Percentiles rank a stretch among this genome's conserved stretches.
Conservation (phyloP, 2,113 vertebrate species). For the Actinemys pallida region DNA sequence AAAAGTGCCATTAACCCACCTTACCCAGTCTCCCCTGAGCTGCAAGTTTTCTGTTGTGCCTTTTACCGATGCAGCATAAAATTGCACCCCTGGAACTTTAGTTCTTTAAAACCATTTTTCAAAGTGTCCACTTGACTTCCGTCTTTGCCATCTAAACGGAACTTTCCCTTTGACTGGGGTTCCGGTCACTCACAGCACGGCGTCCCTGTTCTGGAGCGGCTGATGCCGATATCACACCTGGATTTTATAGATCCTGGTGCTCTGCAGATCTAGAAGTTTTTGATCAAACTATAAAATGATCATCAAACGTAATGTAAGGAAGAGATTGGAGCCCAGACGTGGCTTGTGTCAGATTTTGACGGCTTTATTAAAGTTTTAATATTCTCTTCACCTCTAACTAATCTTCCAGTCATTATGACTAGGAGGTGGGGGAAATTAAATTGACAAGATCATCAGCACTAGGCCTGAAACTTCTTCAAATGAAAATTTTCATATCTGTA, state of each 20-base stretch:
- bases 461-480: not conserved
- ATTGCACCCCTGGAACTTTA: not conserved
- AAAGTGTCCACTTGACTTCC: not conserved
- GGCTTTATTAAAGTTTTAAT: conserved; percentile 57
- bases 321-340: conserved; percentile 10
- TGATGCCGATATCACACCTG: accelerated
- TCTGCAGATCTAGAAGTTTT: not conserved
- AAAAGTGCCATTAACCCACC: not conserved
- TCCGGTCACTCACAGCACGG: accelerated
- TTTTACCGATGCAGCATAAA: not conserved
- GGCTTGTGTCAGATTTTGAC: not conserved
- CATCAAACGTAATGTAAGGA: not conserved
- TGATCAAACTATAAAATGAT: not conserved
- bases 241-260: not conserved
- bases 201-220: not conserved
- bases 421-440: not conserved
- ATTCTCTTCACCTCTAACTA: conserved; percentile 52
- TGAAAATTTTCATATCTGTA: accelerated
- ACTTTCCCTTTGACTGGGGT: accelerated
- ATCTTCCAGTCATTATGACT: not conserved
- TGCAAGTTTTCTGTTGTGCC: not conserved
- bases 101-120: not conserved
- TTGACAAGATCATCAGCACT: not conserved
- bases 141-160: not conserved
- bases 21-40: not conserved